Evolutionary conservation across 2,113 vertebrate species (phyloP), one percentile per base, ranked within the genome.

Genomic region (Trogon melanurus): DNA sequence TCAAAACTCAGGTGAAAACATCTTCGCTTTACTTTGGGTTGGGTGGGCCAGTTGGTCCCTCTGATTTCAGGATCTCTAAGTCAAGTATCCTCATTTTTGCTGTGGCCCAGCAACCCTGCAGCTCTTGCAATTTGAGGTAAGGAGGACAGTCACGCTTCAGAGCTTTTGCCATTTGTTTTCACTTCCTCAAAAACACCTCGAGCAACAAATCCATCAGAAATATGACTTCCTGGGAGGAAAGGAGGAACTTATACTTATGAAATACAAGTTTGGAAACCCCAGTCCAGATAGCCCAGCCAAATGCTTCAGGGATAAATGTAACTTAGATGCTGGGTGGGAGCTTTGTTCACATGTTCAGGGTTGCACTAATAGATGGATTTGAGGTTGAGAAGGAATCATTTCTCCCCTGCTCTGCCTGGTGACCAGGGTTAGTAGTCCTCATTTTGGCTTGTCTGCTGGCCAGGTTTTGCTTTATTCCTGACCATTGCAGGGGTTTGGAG

Each of bases 161-260:
- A 71, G 50, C 38, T 88, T 85, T 92, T 80, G 58, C 67, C 36
- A 60, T 79, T 95, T 92, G n/a, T 82, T 93, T 75, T 85, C 11
- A 22, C 71, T 90, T 95, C 57, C 78, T 86, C 78, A 61, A 84
- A 94, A 95, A 84, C 81, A 79, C 66, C 65, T 94, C 44, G 41
- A 61, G 66, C 70, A 71, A 58, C 17, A 88, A 85, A 75, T 93
- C 38, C 82, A 56, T 75, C 57, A 85, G 82, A 92, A 88, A 71
- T 64, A 48, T 47, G 57, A 85, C 79, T 93, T 95, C 65, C 66
- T 85, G 66, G 74, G 65, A 90, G 82, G 79, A 91, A 89, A 74
- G 66, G 79, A 94, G 56, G 81, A 85, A 61, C 61, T 0, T 1
- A 32, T 29, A 16, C n/a, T 81, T 93, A 26, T 2, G 57, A 90